phyloP scores from a whole-genome alignment of 1,140 invertebrate species.

The Lepidurus apus region DNA sequence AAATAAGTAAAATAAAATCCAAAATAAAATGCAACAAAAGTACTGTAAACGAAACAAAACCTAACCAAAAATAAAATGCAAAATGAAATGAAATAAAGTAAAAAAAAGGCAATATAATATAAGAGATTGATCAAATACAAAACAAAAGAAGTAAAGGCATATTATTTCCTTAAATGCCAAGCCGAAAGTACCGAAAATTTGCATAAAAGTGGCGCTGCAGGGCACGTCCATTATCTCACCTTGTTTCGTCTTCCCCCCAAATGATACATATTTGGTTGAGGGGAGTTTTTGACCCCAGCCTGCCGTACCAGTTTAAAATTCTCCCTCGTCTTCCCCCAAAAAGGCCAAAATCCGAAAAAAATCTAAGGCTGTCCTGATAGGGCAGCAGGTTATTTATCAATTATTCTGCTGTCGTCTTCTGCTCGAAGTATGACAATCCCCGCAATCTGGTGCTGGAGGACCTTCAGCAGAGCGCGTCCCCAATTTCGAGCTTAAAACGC shows the following conservation, averaged over 20 bases:
- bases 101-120: neutral
- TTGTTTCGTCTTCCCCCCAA: too few species aligned
- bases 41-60: neutral
- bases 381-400: conserved; percentile 11
- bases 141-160: too few species aligned
- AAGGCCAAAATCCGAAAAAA: too few species aligned
- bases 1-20: neutral
- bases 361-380: neutral
- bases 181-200: too few species aligned
- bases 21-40: neutral
- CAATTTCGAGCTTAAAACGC: neutral
- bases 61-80: neutral
- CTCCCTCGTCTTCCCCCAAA: too few species aligned
- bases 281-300: too few species aligned
- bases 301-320: too few species aligned
- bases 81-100: neutral
- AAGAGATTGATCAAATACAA: conserved; percentile 1
- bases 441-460: neutral
- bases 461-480: neutral
- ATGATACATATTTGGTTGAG: too few species aligned
- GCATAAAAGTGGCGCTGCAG: too few species aligned
- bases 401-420: neutral
- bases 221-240: too few species aligned
- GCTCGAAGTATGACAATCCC: neutral
- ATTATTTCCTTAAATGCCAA: too few species aligned